Percentiles rank a stretch among this genome's conserved stretches.
These are phyloP conservation scores for Nerophis lumbriciformis DNA, from an alignment of 2,113 vertebrate genomes.

Conservation along the genomic window DNA sequence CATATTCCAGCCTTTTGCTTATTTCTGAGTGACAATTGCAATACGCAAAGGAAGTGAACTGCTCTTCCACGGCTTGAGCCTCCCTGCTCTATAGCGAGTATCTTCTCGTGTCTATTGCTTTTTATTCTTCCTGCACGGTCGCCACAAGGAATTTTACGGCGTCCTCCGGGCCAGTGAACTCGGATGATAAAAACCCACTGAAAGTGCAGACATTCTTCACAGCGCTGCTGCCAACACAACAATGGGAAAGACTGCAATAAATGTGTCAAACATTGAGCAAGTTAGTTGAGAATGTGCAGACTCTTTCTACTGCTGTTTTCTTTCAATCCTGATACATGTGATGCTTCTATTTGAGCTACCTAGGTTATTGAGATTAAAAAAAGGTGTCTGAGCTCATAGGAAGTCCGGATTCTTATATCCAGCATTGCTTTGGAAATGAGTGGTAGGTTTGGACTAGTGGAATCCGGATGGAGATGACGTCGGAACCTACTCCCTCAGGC, in stretches of 20 bases:
- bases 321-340: conserved; percentile 9
- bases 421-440: conserved; percentile 22
- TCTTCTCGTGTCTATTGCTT: background rate
- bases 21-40: no score
- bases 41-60: no score
- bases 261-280: background rate
- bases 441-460: conserved; percentile 35
- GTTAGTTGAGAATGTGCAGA: background rate
- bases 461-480: conserved; percentile 52
- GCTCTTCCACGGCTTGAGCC: background rate
- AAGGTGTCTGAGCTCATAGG: conserved; percentile 3
- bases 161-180: background rate
- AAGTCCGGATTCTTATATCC: conserved; percentile 22
- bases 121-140: background rate
- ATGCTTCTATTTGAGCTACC: conserved; percentile 12
- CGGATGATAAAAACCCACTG: background rate
- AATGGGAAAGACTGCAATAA: background rate
- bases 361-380: conserved; percentile 16
- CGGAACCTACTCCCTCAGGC: conserved; percentile 24
- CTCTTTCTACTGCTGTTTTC: background rate
- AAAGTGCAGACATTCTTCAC: background rate
- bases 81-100: background rate
- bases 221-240: background rate
- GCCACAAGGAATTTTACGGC: background rate
- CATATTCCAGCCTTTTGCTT: no score